These are phyloP conservation scores for Urocolius indicus DNA, from an alignment of 2,113 vertebrate species.

Conservation along the genomic window DNA sequence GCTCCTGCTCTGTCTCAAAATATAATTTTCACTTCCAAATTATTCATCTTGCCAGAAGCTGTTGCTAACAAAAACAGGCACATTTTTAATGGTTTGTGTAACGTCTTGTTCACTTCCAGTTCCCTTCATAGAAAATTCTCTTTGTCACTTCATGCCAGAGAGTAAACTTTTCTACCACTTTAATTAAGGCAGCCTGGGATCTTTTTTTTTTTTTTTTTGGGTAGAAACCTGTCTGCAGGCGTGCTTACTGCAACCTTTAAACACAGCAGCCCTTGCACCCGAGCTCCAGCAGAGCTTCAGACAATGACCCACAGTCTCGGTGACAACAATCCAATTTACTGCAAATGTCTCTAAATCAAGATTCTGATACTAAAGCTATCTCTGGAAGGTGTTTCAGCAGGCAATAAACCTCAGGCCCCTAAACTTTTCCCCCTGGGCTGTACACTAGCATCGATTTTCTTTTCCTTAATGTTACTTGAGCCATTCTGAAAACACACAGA, in stretches of 20 bases:
- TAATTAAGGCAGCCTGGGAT: background rate
- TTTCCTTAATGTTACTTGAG: background rate
- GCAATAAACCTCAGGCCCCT: background rate
- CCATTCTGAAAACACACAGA: background rate
- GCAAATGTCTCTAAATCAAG: background rate
- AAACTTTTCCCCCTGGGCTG: background rate
- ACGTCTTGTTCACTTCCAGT: constrained; percentile 7
- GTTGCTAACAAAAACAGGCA: constrained; percentile 43
- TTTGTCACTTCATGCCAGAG: constrained; percentile 47
- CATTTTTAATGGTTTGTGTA: constrained; percentile 56
- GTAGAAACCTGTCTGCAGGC: background rate
- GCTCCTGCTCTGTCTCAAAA: constrained; percentile 68
- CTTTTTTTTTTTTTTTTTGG: too few species aligned
- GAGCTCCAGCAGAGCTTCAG: background rate
- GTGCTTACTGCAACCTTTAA: rapidly evolving
- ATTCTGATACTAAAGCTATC: background rate
- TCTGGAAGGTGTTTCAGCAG: background rate
- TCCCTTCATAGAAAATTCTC: constrained; percentile 61
- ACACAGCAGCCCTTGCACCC: rapidly evolving
- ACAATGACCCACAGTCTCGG: rapidly evolving
- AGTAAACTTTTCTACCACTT: background rate
- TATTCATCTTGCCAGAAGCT: constrained; percentile 67
- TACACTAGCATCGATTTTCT: background rate
- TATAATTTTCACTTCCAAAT: constrained; percentile 69
- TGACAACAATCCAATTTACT: rapidly evolving